Evolutionary conservation across 2,113 vertebrate genomes (phyloP), one percentile per base, ranked within the genome.

Genomic region (Perognathus longimembris): DNA sequence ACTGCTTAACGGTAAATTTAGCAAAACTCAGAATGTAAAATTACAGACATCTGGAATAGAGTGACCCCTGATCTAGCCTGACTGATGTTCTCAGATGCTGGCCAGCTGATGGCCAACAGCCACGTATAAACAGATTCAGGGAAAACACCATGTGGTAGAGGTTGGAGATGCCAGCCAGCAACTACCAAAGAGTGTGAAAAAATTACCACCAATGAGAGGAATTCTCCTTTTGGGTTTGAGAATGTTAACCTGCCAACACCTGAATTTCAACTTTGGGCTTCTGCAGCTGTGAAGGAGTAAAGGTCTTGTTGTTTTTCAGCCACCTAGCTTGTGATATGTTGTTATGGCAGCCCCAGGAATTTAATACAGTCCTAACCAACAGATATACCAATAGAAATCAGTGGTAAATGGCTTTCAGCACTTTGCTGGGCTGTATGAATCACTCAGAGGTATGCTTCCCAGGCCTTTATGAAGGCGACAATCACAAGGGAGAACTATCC

Each of bases 241-340:
- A 70, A 28, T 14, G 45, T 15, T 4, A 34, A 4, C n/a, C 12
- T 26, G 6, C 4, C 2, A 3, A 22, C 6, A 70, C 22, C 66
- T 57, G 45, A 38, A 32, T 69, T 92, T 95, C 17, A 40, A 89
- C 40, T n/a, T 84, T 4, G 24, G 40, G 85, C 22, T 45, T 90
- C 45, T 2, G 28, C 32, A 89, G 32, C 50, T 69, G 5, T 69
- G 66, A 74, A 84, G 75, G 12, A 66, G 73, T 69, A 67, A 85
- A 40, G 54, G 12, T 15, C 28, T 38, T 69, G 30, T 61, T n/a
- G n/a, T n/a, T n/a, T n/a, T 82, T 50, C 75, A 82, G 34, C 1
- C 22, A 32, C 21, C 2, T n/a, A 30, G 11, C 21, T 75, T 66
- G 14, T 42, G 18, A 28, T 71, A n/a, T 20, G 88, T 90, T 40